These are phyloP conservation scores for Drosophila orena DNA, from an alignment of 1,140 invertebrate species.

Conservation along the genomic window DNA sequence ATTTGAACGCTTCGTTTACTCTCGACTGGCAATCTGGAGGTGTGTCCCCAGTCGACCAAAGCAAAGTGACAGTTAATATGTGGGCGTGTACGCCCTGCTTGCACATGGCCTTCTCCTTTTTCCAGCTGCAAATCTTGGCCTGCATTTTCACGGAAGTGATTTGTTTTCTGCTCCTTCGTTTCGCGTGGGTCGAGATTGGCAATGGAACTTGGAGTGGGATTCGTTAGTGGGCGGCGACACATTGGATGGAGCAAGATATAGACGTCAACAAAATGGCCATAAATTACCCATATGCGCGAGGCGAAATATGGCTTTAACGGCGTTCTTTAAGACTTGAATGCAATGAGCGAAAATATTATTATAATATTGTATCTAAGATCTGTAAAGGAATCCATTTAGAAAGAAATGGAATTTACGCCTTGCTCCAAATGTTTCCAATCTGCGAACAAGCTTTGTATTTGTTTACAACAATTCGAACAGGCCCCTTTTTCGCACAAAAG, in stretches of 20 bases:
- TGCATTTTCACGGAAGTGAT: constrained; percentile 53
- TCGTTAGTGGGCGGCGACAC: constrained; percentile 33
- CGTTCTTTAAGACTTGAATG: background rate
- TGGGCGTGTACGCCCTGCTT: constrained; percentile 13
- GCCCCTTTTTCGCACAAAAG: background rate
- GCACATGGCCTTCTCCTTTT: constrained; percentile 7
- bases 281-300: constrained; percentile 26
- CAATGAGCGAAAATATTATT: background rate
- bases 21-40: constrained; percentile 33
- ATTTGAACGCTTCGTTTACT: constrained; percentile 58
- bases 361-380: background rate
- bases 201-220: constrained; percentile 27
- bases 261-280: constrained; percentile 27
- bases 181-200: constrained; percentile 40
- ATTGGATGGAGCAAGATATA: constrained; percentile 12
- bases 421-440: too few species aligned
- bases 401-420: too few species aligned
- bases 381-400: background rate
- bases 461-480: background rate
- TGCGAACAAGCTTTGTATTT: background rate
- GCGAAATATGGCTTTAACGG: constrained; percentile 18
- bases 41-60: constrained; percentile 34
- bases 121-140: constrained; percentile 28
- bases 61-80: constrained; percentile 44
- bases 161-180: constrained; percentile 19